Evolutionary conservation across 2,797 vertebrate species (phyloP), one percentile per base, ranked within the genome.

Genomic region (Rhinichthys osculus): DNA sequence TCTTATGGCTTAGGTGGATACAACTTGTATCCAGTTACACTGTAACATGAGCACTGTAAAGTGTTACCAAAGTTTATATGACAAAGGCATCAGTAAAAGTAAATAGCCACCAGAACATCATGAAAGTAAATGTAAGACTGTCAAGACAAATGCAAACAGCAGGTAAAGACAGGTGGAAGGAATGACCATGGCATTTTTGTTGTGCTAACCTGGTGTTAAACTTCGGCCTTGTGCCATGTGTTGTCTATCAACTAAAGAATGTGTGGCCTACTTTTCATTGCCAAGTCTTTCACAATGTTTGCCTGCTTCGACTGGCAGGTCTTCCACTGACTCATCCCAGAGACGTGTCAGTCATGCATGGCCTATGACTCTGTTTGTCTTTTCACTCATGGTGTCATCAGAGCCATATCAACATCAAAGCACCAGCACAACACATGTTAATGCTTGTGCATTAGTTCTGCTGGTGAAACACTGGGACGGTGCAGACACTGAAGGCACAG

Each of bases 141-240:
- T 11, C 33, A 35, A 74, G 21, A 54, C 11, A 59, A n/a, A 80
- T 33, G 35, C 23, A 30, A 40, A 33, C 54, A 19, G 17, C 6
- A 47, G 66, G 35, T 59, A 47, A 70, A 81, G 38, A 44, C 57
- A 76, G 47, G 33, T 73, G 71, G 62, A 59, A n/a, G 71, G 27
- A 84, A n/a, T 89, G 92, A 92, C 94, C 92, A 89, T 93, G 77
- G 44, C 92, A 92, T 91, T 87, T 89, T 90, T 87, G 90, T 92
- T 87, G 90, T 92, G 92, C 88, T 82, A 89, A 82, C 83, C 82
- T 87, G 88, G 54, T 85, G 89, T 85, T 80, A 93, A 93, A 92
- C 90, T 0, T 87, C 67, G 90, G 91, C 89, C 89, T 88, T 38
- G 78, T 89, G 91, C 89, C 88, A 88, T 91, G 90, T 94, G 92